Conservation (phyloP, 2,113 vertebrate species). For the Synchiropus splendidus region DNA sequence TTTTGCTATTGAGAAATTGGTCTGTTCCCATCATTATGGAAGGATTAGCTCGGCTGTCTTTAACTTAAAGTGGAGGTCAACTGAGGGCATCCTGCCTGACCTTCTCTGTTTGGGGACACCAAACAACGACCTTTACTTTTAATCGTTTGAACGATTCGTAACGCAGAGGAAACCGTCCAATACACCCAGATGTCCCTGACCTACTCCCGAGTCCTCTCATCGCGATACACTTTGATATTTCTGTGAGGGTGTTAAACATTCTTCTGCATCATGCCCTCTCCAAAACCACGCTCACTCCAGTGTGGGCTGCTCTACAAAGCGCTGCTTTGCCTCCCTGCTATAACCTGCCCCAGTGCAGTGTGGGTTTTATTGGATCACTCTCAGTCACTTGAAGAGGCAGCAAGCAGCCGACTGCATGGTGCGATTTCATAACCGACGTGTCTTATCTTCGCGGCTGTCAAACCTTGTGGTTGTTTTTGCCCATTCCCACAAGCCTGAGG, state of each 20-base stretch:
- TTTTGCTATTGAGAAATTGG: too few relatives aligned
- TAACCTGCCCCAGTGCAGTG: conserved; percentile 32
- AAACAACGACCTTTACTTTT: too few relatives aligned
- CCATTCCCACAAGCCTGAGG: conserved; percentile 12
- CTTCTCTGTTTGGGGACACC: too few relatives aligned
- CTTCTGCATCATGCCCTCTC: conserved; percentile 35
- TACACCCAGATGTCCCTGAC: too few relatives aligned
- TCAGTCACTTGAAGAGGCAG: conserved; percentile 25
- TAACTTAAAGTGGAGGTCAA: too few relatives aligned
- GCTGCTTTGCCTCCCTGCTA: conserved; percentile 14
- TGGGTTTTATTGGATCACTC: conserved; percentile 32
- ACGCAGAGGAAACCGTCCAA: too few relatives aligned
- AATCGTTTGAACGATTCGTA: too few relatives aligned
- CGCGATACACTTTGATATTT: neutral
- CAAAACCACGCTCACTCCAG: conserved; percentile 7
- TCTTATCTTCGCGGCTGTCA: conserved; percentile 20
- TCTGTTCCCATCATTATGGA: too few relatives aligned
- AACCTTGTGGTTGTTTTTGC: conserved; percentile 7
- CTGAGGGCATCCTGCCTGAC: too few relatives aligned
- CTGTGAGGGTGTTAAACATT: conserved; percentile 19
- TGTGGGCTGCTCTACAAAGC: conserved; percentile 18
- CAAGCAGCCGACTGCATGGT: conserved; percentile 15
- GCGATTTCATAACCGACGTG: conserved; percentile 31
- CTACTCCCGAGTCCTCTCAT: too few relatives aligned
- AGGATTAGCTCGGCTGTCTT: too few relatives aligned